Evolutionary conservation across 2,888 invertebrate species (phyloP).

Genomic region (Ectropis crepuscularia): DNA sequence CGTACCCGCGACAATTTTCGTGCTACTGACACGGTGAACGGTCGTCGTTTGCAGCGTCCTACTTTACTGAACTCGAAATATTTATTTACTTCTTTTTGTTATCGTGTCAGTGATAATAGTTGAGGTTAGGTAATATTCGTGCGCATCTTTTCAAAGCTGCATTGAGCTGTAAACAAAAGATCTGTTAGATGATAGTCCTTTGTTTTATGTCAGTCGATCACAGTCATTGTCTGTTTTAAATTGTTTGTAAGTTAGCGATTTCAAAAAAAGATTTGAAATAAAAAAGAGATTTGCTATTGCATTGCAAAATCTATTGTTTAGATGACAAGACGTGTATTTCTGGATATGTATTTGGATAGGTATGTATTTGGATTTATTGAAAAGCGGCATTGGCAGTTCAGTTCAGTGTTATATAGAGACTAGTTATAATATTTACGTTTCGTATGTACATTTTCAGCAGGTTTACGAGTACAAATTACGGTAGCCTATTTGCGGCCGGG

Average conservation of each 20-base stretch:
- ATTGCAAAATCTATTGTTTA: constrained; percentile 2
- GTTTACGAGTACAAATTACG: too few relatives aligned
- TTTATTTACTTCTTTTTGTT: constrained; percentile 50
- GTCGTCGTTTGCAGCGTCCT: constrained; percentile 56
- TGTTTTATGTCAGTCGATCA: constrained; percentile 12
- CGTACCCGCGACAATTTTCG: constrained; percentile 64
- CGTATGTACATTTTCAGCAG: too few relatives aligned
- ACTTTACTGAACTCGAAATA: constrained; percentile 58
- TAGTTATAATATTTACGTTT: too few relatives aligned
- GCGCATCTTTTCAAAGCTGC: constrained; percentile 32
- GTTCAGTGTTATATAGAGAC: too few relatives aligned
- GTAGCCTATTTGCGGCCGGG: too few relatives aligned
- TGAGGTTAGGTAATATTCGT: constrained; percentile 32
- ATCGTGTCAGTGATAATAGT: constrained; percentile 28
- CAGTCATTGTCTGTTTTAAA: not conserved
- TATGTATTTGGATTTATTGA: too few relatives aligned
- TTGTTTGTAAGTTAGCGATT: not conserved
- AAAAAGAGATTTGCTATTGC: not conserved
- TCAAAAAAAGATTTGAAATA: constrained; percentile 2
- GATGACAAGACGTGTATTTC: not conserved
- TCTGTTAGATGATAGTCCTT: constrained; percentile 1
- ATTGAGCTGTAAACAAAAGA: constrained; percentile 20
- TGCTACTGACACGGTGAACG: constrained; percentile 80
- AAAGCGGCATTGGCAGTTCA: too few relatives aligned
- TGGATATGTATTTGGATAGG: too few relatives aligned